Evolutionary conservation across 2,113 vertebrate genomes (phyloP).

Genomic region (Globicephala melas): DNA sequence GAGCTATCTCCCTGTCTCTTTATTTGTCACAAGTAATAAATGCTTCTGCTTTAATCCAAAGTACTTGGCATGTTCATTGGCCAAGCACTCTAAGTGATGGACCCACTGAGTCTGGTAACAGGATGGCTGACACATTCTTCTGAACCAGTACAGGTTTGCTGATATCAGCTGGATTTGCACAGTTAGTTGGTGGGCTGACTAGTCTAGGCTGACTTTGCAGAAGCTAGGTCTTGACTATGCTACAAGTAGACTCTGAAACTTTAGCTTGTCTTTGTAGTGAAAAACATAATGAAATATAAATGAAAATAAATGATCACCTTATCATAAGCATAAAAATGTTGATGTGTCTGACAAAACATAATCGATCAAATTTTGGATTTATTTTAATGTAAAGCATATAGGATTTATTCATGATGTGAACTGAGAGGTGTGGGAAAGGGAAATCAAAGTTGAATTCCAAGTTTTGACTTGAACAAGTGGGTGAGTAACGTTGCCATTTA

Average conservation of each 20-base stretch:
- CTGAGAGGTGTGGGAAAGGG: not conserved
- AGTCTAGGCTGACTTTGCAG: not conserved
- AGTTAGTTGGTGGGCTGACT: not conserved
- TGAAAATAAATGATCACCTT: not conserved
- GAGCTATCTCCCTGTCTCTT: not conserved
- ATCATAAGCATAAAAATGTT: not conserved
- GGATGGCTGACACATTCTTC: not conserved
- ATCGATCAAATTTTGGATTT: not conserved
- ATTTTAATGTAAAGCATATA: conserved; percentile 10
- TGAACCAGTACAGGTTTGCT: not conserved
- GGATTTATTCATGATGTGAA: not conserved
- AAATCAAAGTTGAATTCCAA: not conserved
- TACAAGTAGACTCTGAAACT: not conserved
- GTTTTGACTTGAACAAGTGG: not conserved
- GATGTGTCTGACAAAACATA: not conserved
- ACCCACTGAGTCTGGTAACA: too few species aligned
- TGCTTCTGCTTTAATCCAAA: not conserved
- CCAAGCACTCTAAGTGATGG: too few species aligned
- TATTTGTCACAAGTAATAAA: not conserved
- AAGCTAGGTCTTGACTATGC: not conserved
- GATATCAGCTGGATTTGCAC: not conserved
- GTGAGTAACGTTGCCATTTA: conserved; percentile 42
- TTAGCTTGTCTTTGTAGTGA: not conserved
- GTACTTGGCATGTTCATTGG: not conserved
- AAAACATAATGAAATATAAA: not conserved